Base-by-base conservation (phyloP, 2,888 invertebrate genomes). In the Morpho deidamia region DNA sequence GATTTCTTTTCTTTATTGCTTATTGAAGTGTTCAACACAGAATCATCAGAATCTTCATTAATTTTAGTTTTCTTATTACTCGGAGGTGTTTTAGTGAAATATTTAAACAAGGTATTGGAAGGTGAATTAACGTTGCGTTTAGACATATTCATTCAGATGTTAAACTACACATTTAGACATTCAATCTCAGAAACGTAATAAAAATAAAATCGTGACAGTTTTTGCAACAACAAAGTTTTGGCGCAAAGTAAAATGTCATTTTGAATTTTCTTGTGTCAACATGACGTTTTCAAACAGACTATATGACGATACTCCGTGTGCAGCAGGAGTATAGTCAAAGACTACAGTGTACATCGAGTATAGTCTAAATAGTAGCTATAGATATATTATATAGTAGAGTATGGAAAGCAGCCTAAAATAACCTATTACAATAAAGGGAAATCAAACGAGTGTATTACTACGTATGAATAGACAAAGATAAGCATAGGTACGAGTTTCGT, bases 71-170 rank as follows among this genome's bases (percentile, higher is more conserved):
- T 80, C 56, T 86, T 84, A 57, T 71, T 78, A 5, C 86, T 69
- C 1, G 89, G 90, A 7, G 93, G 92, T 0, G 92, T 92, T 74
- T 91, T 92, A 1, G 90, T 74, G 66, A 94, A 94, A 70, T 94
- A 94, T 70, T 94, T 94, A 44, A 93, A 92, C 10, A 94, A 70
- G 0, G 94, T 94, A 68, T 94, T 94, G 39, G 93, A 88, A 14
- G 73, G 51, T 7, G 78, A 76, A 9, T 70, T 63, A 55, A 83
- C 87, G 54, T 81, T 85, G 32, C 89, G 76, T 65, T 89, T 90
- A 1, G 88, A 87, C 90, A 90, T 90, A 32, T 44, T 47, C 45
- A n/a, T 11, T 33, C n/a, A 40, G 37, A 37, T 37, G n/a, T 37
- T n/a, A 37, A 37, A 37, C 37, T 7, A 37, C n/a, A 10, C 3